Evolutionary conservation across 2,888 invertebrate genomes (phyloP), one percentile per base, ranked within the genome.

Genomic region (Ophion ellenae): DNA sequence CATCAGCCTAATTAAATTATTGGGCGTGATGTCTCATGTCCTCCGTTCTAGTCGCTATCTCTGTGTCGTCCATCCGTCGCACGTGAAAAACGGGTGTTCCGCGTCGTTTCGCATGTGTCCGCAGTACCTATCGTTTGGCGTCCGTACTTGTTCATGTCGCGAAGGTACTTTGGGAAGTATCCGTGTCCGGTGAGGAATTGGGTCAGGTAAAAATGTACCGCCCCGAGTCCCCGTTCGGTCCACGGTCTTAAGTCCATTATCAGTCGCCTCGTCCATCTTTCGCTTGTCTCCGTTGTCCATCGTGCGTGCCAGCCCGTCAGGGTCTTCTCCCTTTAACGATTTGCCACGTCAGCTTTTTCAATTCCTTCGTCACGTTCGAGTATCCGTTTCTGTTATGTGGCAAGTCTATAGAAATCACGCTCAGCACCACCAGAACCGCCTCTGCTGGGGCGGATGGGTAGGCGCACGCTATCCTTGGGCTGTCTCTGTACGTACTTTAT

Each of bases 1-100:
- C 66, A 66, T 66, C 66, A 36, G 40, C 36, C 53, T 10, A 53
- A 71, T 71, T 45, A 77, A 20, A n/a, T 70, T 45, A 53, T 78
- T 28, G 10, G 40, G 28, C 14, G 63, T 67, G 24, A 70, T 69
- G 20, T 70, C 24, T 3, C 36, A 0, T 7, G 36, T 7, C 36
- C 4, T 36, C 36, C 36, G 36, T 36, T 70, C 14, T 1, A 70
- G 53, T 53, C 28, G 24, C 2, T 5, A 47, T 70, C 28, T 70
- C 28, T 28, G 53, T 24, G 4, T 17, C 14, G 70, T 53, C 70
- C 70, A 70, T 20, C 53, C 11, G 70, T 28, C n/a, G 17, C 70
- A 53, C 24, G 4, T 24, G 24, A 69, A 69, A 20, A 69, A 69
- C 1, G 69, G 45, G 45, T 69, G 47, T 45, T 69, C 69, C 9